phyloP scores from a whole-genome alignment of 2,113 vertebrate species.

The Shinisaurus crocodilurus region DNA sequence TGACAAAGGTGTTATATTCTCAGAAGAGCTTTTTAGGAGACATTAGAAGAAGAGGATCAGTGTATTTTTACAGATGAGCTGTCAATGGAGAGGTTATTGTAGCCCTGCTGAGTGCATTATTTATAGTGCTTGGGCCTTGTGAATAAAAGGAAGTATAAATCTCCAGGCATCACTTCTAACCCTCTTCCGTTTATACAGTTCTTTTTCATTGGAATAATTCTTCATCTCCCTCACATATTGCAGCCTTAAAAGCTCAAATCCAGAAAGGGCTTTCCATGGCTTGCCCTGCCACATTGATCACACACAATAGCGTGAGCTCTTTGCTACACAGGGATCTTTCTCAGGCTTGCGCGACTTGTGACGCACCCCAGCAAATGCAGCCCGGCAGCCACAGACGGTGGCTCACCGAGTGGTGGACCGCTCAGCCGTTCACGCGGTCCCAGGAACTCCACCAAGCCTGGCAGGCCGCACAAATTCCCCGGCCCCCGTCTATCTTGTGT shows the following conservation, averaged over 20 bases:
- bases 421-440: not conserved
- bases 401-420: no score
- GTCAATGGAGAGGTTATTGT: conserved; percentile 21
- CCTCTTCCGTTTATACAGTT: conserved; percentile 16
- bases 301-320: not conserved
- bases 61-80: conserved; percentile 38
- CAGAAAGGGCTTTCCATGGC: not conserved
- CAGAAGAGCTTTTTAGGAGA: conserved; percentile 26
- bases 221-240: not conserved
- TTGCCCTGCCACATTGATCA: not conserved
- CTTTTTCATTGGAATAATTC: conserved; percentile 20
- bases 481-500: not conserved
- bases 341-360: not conserved
- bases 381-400: not conserved
- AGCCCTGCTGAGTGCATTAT: conserved; percentile 34
- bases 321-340: not conserved
- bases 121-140: conserved; percentile 26
- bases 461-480: not conserved
- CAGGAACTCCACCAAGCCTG: no score
- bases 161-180: not conserved
- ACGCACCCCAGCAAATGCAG: not conserved
- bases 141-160: conserved; percentile 14
- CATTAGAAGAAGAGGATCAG: conserved; percentile 21
- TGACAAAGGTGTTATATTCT: conserved; percentile 10
- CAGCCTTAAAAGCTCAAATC: conserved; percentile 10